Base-by-base conservation (phyloP, 2,888 invertebrate genomes). In the Terebella lapidaria region DNA sequence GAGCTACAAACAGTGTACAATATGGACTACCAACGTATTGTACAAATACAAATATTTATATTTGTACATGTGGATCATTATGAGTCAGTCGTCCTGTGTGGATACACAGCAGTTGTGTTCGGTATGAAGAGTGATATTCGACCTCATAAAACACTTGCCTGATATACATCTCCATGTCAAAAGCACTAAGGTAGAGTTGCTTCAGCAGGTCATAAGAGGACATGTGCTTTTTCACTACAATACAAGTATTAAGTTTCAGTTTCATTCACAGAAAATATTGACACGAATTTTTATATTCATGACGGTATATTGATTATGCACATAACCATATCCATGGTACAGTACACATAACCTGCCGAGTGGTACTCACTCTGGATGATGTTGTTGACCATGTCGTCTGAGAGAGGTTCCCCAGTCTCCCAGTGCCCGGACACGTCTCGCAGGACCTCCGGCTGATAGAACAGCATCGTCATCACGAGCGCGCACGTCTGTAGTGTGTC, bases 121-220 rank as follows among this genome's bases (percentile, higher is more conserved):
- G n/a, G n/a, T n/a, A n/a, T n/a, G n/a, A n/a, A n/a, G n/a, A n/a
- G n/a, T n/a, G n/a, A n/a, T n/a, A n/a, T n/a, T n/a, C n/a, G n/a
- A n/a, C n/a, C n/a, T n/a, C 28, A 27, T 53, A 18, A 18, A 26
- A 53, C 28, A 27, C 42, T 35, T 35, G 86, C 84, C 85, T 85
- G 2, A 88, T 84, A 81, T 94, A 87, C 54, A 94, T 75, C 75
- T 92, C 89, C 57, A 96, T 81, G 79, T 96, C 96, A 51, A 92
- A 83, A 61, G 87, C 87, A 1, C 91, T 87, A 5, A 89, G 80
- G 76, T 94, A 95, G 18, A 96, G 79, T 75, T 94, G 89, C 57
- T 86, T 84, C 72, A 90, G 92, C 25, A 94, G 83, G 71, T 89
- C 87, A 70, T 86, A 88, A 0, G 89, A 92, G 0, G 89, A 85